Conservation (phyloP, 2,797 vertebrate genomes). For the Masticophis lateralis region DNA sequence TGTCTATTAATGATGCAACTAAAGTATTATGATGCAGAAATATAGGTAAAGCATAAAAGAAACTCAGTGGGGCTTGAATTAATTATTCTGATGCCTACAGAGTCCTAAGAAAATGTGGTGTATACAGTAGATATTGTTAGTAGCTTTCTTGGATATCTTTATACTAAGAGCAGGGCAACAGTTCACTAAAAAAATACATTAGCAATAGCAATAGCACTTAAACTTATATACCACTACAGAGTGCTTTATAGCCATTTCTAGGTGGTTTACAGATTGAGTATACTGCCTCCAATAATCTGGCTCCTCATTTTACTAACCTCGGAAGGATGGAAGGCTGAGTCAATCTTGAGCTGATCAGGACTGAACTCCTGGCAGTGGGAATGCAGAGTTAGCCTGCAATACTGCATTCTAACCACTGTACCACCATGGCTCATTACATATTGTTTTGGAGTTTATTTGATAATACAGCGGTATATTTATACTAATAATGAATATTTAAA, state of each 20-base stretch:
- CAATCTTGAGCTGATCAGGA: neutral
- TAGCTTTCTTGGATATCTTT: neutral
- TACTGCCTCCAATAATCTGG: neutral
- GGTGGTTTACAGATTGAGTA: neutral
- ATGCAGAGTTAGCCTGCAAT: neutral
- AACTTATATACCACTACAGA: neutral
- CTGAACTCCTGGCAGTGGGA: neutral
- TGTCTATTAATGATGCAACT: neutral
- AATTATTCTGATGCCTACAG: neutral
- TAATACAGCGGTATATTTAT: constrained; percentile 8
- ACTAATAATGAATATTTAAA: constrained; percentile 36
- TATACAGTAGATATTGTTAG: neutral
- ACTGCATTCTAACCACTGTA: neutral
- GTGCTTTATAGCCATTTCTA: neutral
- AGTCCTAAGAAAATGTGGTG: neutral
- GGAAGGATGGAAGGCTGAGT: neutral
- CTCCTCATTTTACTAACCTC: neutral
- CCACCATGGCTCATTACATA: neutral
- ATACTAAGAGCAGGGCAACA: constrained; percentile 7
- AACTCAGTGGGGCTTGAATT: neutral
- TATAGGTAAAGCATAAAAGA: neutral
- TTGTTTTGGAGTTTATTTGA: constrained; percentile 4
- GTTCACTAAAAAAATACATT: neutral
- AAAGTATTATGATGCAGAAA: neutral
- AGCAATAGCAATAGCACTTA: neutral